These are phyloP conservation scores for Achroia grisella DNA, from an alignment of 1,140 invertebrate species.

Conservation along the genomic window DNA sequence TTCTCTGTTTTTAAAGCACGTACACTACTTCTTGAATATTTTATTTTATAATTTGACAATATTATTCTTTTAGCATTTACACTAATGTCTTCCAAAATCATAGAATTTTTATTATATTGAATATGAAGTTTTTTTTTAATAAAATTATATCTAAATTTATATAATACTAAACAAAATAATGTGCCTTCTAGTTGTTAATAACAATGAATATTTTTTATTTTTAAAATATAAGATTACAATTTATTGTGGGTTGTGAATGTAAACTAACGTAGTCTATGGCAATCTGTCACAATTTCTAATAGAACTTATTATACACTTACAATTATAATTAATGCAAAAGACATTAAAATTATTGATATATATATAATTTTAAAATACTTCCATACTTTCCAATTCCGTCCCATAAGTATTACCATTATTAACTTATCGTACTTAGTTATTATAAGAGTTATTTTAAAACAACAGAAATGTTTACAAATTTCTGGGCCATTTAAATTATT, in stretches of 20 bases:
- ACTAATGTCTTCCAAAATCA: too few relatives aligned
- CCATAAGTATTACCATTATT: slow-evolving; percentile 42
- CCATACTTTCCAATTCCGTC: slow-evolving; percentile 31
- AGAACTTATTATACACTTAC: not conserved
- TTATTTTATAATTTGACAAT: too few relatives aligned
- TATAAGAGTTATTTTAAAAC: not conserved
- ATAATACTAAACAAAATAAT: slow-evolving; percentile 6
- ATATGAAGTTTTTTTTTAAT: slow-evolving; percentile 1
- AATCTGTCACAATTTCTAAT: slow-evolving; percentile 10
- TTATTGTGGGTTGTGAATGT: slow-evolving; percentile 34
- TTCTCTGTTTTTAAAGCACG: too few relatives aligned
- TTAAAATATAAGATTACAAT: not conserved
- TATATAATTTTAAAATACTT: too few relatives aligned
- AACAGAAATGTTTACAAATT: slow-evolving; percentile 3
- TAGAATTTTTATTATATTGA: too few relatives aligned
- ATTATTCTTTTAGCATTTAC: too few relatives aligned
- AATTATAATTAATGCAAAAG: not conserved
- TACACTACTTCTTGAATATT: too few relatives aligned
- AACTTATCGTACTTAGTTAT: slow-evolving; percentile 6
- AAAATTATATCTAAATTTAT: slow-evolving; percentile 5
- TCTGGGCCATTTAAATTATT: slow-evolving; percentile 13
- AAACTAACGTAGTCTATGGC: slow-evolving; percentile 1
- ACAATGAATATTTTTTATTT: not conserved
- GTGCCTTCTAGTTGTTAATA: slow-evolving; percentile 10
- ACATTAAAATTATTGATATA: too few relatives aligned